phyloP scores from a whole-genome alignment of 2,113 vertebrate species.

The Ammodramus savannarum region DNA sequence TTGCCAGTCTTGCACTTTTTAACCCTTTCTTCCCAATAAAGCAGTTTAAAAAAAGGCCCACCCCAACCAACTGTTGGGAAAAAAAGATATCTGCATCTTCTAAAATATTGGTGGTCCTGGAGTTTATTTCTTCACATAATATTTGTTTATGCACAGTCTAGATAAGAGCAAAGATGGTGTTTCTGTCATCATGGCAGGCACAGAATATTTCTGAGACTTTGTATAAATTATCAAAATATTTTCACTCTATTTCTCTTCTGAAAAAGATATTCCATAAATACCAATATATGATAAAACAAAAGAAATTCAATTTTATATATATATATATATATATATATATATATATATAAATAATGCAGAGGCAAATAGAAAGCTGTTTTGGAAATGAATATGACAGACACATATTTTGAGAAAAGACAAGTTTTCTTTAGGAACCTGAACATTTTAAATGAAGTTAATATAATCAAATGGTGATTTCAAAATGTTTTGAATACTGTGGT shows the following conservation, averaged over 20 bases:
- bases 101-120: neutral
- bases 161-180: neutral
- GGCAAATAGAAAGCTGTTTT: neutral
- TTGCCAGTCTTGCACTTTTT: neutral
- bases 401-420: neutral
- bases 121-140: neutral
- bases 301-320: neutral
- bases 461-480: neutral
- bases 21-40: neutral
- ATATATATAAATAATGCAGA: neutral
- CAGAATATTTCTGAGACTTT: neutral
- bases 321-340: too few relatives aligned
- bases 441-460: neutral
- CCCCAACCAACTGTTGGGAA: rapidly evolving
- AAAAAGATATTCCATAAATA: neutral
- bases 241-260: neutral
- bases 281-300: neutral
- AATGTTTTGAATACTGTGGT: neutral
- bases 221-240: neutral
- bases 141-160: neutral
- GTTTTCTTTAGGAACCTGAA: neutral
- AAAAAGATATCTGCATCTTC: neutral
- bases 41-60: neutral
- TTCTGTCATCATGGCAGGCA: neutral
- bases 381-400: neutral